phyloP scores from a whole-genome alignment of 2,888 invertebrate genomes.

The Drosophila borealis region DNA sequence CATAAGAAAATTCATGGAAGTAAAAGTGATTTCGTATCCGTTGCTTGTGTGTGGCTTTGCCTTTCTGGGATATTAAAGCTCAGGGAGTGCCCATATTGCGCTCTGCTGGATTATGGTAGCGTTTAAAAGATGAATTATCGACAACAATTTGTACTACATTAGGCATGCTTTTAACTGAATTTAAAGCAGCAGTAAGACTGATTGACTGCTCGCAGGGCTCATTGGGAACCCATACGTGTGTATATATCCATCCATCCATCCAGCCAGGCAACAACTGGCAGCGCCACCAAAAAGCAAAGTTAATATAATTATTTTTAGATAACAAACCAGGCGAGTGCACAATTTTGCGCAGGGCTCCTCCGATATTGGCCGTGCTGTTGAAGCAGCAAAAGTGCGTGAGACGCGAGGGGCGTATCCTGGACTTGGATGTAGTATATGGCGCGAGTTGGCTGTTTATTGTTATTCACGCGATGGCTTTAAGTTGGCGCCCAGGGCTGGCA shows the following conservation, averaged over 20 bases:
- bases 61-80: background rate
- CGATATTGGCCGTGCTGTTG: conserved; percentile 43
- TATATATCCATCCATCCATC: background rate
- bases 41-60: conserved; percentile 10
- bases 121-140: background rate
- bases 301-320: conserved; percentile 81
- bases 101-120: conserved; percentile 7
- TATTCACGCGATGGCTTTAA: conserved; percentile 32
- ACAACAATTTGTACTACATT: conserved; percentile 14
- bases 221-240: conserved; percentile 4
- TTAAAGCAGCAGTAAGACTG: conserved; percentile 22
- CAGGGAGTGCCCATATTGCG: conserved; percentile 12
- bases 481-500: conserved; percentile 15
- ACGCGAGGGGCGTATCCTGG: conserved; percentile 1
- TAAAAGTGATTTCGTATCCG: conserved; percentile 19
- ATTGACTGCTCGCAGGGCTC: conserved; percentile 1
- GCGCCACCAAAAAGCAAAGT: conserved; percentile 73
- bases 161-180: conserved; percentile 26
- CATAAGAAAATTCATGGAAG: conserved; percentile 16
- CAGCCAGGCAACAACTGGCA: conserved; percentile 32
- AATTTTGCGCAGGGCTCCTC: conserved; percentile 54
- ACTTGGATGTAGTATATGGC: conserved; percentile 1
- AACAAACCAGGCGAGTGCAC: conserved; percentile 79
- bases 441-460: conserved; percentile 39
- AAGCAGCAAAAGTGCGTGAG: conserved; percentile 57